Conservation (phyloP, 64 coral and sea anemone species). For the Pocillopora verrucosa region DNA sequence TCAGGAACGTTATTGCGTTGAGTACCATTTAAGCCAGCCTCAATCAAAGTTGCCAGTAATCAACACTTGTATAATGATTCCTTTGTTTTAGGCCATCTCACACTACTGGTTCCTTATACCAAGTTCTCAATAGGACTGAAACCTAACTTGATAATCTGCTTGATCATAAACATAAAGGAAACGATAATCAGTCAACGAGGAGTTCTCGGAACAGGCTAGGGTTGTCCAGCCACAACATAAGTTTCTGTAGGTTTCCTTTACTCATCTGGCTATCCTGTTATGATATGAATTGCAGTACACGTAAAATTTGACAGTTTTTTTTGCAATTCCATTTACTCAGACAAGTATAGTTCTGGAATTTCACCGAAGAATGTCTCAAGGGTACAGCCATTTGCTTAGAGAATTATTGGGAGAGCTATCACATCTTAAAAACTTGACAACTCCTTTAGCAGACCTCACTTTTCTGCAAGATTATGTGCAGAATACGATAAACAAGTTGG, state of each 20-base stretch:
- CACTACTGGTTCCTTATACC: no score
- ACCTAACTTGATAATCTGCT: no score
- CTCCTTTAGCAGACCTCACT: not conserved
- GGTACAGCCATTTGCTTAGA: not conserved
- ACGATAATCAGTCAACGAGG: no score
- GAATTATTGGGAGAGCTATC: not conserved
- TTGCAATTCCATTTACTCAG: not conserved
- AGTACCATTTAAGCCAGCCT: no score
- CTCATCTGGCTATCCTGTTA: not conserved
- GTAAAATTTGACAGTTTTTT: not conserved
- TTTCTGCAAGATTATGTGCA: not conserved
- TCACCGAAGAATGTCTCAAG: not conserved
- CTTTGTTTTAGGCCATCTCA: no score
- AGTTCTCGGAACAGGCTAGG: no score
- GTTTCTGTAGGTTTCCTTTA: not conserved
- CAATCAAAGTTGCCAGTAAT: no score
- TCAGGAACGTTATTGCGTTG: no score
- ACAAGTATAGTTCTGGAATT: constrained; percentile 11
- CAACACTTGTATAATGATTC: no score
- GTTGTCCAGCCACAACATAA: no score
- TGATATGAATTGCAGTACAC: not conserved
- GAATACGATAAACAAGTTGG: not conserved
- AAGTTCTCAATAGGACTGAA: no score
- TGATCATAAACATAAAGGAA: no score
- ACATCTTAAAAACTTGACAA: not conserved